Evolutionary conservation across 2,888 invertebrate genomes (phyloP), one percentile per base, ranked within the genome.

Genomic region (Leptinotarsa rubiginosa): DNA sequence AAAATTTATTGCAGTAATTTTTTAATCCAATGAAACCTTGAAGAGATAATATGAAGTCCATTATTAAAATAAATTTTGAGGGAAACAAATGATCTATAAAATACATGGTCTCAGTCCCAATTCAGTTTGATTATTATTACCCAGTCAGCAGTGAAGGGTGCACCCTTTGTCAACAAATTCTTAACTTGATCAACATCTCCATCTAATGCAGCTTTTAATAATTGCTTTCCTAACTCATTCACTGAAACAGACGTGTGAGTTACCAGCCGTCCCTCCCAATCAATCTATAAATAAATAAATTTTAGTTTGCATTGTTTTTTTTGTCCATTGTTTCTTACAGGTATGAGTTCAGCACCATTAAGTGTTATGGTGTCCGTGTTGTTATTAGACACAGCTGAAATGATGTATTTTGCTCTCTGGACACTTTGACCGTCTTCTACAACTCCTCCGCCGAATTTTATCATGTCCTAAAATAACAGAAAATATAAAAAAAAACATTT

Each of bases 101-200:
- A 31, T 31, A 31, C 31, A 50, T 50, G 15, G 3, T 16, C 16
- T 50, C 15, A 16, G 16, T 50, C 5, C n/a, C 16, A 4, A 16
- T 4, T 15, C 15, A 50, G n/a, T 50, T n/a, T 4, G 13, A 52
- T 52, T 16, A 59, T n/a, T 54, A 50, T 74, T 88, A 96, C 96
- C 96, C 97, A 97, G 88, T 97, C 97, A 3, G 97, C 94, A 13
- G 95, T 95, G 85, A 97, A 97, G 41, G 97, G 96, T 65, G 97
- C 97, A 66, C 97, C 97, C 87, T 93, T 92, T 47, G 92, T 91
- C 91, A 97, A 92, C 74, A 97, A 91, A 64, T 92, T 90, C 75
- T 93, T 91, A 25, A 97, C 95, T 79, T 92, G 91, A 75, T 91
- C 90, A 4, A 94, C 92, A 86, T 96, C 93, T 1, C 96, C 97